Conservation (phyloP, 2,113 vertebrate species). For the Plecturocebus donacophilus region DNA sequence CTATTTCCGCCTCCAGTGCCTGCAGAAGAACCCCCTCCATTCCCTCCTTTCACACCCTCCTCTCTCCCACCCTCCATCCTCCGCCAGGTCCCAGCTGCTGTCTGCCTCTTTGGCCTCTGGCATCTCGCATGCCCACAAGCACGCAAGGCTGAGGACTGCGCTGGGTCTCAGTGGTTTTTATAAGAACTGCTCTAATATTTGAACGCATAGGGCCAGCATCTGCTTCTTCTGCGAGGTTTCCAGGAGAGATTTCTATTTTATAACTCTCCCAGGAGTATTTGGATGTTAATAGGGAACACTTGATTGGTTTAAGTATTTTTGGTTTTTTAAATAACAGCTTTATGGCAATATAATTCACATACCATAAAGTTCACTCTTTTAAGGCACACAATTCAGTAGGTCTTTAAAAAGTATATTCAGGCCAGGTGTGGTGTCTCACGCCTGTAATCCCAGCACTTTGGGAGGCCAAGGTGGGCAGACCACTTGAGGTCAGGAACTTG, state of each 20-base stretch:
- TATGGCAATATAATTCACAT: background rate
- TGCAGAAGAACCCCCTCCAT: accelerated
- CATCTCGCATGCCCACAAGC: accelerated
- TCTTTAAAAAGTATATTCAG: background rate
- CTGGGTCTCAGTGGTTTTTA: background rate
- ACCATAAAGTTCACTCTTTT: background rate
- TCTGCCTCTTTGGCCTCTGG: background rate
- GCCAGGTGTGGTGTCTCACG: no score
- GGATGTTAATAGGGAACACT: background rate
- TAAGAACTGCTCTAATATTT: background rate
- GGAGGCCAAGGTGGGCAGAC: no score
- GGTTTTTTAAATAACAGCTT: background rate
- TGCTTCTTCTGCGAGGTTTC: background rate
- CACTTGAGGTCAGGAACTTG: no score
- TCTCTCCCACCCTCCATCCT: background rate
- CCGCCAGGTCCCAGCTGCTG: background rate
- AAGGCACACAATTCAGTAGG: background rate
- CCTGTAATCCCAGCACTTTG: no score
- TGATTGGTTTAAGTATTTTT: background rate
- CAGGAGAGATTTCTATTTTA: background rate
- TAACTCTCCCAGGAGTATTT: background rate
- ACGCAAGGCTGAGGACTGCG: background rate
- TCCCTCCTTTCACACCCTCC: background rate
- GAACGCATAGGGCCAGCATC: background rate
- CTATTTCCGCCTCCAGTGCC: accelerated